These are phyloP conservation scores for Arbacia lixula DNA, from an alignment of 53 echinoderm and acorn worm species.

Conservation along the genomic window DNA sequence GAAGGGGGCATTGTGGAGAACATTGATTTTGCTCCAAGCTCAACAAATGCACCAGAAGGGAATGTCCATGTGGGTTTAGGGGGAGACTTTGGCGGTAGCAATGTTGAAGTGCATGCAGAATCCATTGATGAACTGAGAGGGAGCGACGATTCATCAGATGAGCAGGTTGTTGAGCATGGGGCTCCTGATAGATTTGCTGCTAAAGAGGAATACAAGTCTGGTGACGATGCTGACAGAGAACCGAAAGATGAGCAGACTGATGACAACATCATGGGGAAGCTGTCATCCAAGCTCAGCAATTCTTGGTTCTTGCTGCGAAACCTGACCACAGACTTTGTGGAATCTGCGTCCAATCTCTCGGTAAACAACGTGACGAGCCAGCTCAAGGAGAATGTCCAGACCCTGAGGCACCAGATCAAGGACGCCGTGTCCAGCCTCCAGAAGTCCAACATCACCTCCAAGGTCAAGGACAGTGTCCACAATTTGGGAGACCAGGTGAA, in stretches of 20 bases:
- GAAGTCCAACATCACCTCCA: constrained; percentile 52
- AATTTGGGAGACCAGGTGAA: constrained; percentile 52
- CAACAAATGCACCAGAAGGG: no score
- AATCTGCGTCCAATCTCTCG: constrained; percentile 35
- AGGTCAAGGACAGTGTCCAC: constrained; percentile 59
- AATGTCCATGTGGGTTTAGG: no score
- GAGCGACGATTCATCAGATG: no score
- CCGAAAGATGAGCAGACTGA: not conserved
- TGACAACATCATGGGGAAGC: constrained; percentile 6
- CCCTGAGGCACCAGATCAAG: constrained; percentile 58
- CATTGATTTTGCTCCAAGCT: no score
- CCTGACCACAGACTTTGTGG: constrained; percentile 60
- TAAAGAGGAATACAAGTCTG: no score
- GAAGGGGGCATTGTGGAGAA: no score
- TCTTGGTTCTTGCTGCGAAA: constrained; percentile 70
- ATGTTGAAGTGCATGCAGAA: not conserved
- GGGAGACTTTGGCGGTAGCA: no score
- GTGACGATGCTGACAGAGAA: not conserved
- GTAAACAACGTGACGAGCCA: constrained; percentile 53
- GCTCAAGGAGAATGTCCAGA: constrained; percentile 50
- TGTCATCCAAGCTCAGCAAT: constrained; percentile 49
- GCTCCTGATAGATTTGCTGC: not conserved
- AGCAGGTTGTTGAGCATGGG: not conserved
- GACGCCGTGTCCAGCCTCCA: constrained; percentile 60
- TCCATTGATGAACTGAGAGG: not conserved